Percentiles rank a stretch among this genome's conserved stretches.
phyloP scores from a whole-genome alignment of 2,797 vertebrate species.

The Acomys russatus region DNA sequence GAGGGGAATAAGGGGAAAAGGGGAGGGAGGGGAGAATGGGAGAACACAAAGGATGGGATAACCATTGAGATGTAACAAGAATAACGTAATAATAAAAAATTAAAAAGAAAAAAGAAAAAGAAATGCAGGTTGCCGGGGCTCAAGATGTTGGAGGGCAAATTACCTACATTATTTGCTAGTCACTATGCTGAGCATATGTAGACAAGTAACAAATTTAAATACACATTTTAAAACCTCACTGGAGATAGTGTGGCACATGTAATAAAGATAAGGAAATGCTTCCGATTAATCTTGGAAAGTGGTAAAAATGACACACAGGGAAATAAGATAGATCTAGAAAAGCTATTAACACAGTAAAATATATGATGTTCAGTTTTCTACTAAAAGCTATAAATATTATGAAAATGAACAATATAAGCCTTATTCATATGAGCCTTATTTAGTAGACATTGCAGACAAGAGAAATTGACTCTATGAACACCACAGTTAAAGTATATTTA shows the following conservation, averaged over 20 bases:
- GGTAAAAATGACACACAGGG: too few species aligned
- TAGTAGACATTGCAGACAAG: not conserved
- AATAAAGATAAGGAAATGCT: not conserved
- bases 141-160: not conserved
- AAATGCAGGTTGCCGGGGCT: not conserved
- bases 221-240: not conserved
- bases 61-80: too few species aligned
- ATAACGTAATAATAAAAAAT: too few species aligned
- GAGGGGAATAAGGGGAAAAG: too few species aligned
- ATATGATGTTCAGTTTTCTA: not conserved
- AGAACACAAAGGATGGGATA: too few species aligned
- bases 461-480: not conserved
- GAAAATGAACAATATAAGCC: not conserved
- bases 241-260: not conserved
- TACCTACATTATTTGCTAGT: not conserved
- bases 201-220: not conserved
- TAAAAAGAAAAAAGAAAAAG: too few species aligned
- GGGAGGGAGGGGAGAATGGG: too few species aligned
- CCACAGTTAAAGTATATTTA: not conserved
- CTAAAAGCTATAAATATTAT: not conserved
- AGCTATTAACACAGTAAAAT: not conserved
- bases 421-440: not conserved
- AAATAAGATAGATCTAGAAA: too few species aligned
- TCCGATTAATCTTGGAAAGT: not conserved
- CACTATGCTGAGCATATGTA: not conserved